Evolutionary conservation across 2,888 invertebrate species (phyloP).

Genomic region (Tethea ocularis): DNA sequence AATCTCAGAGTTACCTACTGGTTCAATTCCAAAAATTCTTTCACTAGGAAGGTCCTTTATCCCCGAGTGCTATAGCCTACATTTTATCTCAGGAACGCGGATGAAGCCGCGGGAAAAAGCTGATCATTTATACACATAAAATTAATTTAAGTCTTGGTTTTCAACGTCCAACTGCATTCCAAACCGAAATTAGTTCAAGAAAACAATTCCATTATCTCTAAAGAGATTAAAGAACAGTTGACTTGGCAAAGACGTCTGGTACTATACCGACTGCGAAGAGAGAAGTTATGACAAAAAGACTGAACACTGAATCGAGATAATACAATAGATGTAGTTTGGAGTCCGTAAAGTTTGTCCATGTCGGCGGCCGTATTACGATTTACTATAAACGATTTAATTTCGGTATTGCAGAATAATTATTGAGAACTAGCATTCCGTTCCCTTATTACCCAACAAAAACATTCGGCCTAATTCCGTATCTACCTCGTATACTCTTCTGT

Average conservation of each 20-base stretch:
- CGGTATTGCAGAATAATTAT: not conserved
- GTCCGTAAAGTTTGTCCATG: not conserved
- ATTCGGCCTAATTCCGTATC: too few relatives aligned
- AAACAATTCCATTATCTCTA: not conserved
- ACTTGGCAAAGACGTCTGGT: slow-evolving; percentile 8
- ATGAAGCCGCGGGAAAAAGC: too few relatives aligned
- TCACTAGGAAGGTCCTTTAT: too few relatives aligned
- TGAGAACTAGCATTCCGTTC: too few relatives aligned
- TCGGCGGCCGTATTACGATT: not conserved
- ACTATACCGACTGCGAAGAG: slow-evolving; percentile 13
- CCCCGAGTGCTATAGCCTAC: too few relatives aligned
- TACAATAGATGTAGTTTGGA: slow-evolving; percentile 21
- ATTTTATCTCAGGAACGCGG: too few relatives aligned
- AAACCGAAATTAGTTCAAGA: not conserved
- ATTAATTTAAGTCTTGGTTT: not conserved
- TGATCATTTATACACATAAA: too few relatives aligned
- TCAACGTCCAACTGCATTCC: not conserved
- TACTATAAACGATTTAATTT: not conserved
- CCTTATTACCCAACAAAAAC: too few relatives aligned
- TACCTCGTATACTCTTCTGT: too few relatives aligned
- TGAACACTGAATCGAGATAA: slow-evolving; percentile 24
- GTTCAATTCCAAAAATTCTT: too few relatives aligned
- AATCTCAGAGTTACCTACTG: too few relatives aligned
- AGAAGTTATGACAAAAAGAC: slow-evolving; percentile 27
- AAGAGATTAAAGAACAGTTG: not conserved